phyloP scores from a whole-genome alignment of 1,140 invertebrate genomes.

The Cotesia vestalis region DNA sequence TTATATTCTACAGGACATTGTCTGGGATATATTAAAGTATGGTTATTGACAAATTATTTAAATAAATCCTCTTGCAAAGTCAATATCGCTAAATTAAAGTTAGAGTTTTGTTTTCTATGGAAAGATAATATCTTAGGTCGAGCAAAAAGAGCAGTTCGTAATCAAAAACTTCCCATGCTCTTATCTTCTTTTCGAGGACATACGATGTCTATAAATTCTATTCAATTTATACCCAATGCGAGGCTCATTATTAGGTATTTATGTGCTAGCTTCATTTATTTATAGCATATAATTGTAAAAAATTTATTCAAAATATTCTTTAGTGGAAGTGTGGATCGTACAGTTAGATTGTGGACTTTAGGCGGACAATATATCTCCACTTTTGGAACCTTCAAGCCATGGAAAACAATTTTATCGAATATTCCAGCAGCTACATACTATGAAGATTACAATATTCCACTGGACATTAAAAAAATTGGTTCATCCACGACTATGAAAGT shows the following conservation, averaged over 20 bases:
- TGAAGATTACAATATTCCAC: slow-evolving; percentile 66
- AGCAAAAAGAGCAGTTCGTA: slow-evolving; percentile 70
- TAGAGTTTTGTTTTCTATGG: slow-evolving; percentile 77
- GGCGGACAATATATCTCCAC: slow-evolving; percentile 75
- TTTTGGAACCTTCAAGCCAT: slow-evolving; percentile 72
- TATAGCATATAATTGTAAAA: not conserved
- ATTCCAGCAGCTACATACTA: slow-evolving; percentile 54
- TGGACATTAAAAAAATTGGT: slow-evolving; percentile 72
- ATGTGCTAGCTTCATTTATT: not conserved
- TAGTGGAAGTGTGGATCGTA: slow-evolving; percentile 77
- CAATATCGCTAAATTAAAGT: slow-evolving; percentile 68
- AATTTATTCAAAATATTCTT: slow-evolving; percentile 26
- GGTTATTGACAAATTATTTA: slow-evolving; percentile 73
- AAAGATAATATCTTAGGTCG: slow-evolving; percentile 69
- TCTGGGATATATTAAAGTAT: slow-evolving; percentile 77
- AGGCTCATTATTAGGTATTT: slow-evolving; percentile 70
- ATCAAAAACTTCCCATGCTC: slow-evolving; percentile 72
- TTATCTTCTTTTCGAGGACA: slow-evolving; percentile 60
- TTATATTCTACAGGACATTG: slow-evolving; percentile 63
- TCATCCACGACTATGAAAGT: slow-evolving; percentile 72
- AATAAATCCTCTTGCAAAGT: slow-evolving; percentile 49
- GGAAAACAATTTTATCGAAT: slow-evolving; percentile 65
- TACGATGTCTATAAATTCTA: slow-evolving; percentile 45
- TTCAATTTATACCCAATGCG: slow-evolving; percentile 53
- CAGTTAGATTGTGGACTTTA: slow-evolving; percentile 75